Conservation (phyloP, 2,113 vertebrate species). For the Sapajus apella region DNA sequence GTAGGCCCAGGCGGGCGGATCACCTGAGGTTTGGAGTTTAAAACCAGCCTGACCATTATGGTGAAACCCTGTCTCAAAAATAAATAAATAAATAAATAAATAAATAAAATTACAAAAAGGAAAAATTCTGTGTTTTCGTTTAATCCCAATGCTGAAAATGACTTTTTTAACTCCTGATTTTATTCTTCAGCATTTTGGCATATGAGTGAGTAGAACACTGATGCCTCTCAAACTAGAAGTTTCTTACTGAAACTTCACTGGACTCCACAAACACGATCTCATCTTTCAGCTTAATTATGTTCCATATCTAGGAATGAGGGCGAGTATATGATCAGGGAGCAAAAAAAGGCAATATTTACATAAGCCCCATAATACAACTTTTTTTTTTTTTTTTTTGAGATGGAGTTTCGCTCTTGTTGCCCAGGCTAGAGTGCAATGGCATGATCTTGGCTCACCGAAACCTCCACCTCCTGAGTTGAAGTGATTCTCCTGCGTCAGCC, state of each 20-base stretch:
- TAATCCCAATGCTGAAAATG: not conserved
- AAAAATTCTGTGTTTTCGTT: not conserved
- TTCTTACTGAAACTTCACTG: constrained; percentile 44
- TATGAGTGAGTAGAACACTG: not conserved
- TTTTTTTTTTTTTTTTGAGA: too few species aligned
- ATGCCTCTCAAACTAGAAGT: constrained; percentile 24
- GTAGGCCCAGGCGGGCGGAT: too few species aligned
- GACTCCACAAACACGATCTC: constrained; percentile 55
- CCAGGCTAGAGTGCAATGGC: too few species aligned
- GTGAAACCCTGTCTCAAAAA: too few species aligned
- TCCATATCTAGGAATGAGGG: constrained; percentile 66
- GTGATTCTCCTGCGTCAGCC: too few species aligned
- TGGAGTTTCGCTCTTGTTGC: too few species aligned
- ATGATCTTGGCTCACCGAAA: too few species aligned
- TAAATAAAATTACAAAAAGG: not conserved
- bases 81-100: too few species aligned
- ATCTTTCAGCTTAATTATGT: constrained; percentile 50
- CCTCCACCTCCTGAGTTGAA: too few species aligned
- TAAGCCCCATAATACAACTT: constrained; percentile 27
- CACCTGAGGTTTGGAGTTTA: too few species aligned
- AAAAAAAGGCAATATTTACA: constrained; percentile 71
- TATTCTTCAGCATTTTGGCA: not conserved
- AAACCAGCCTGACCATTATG: too few species aligned
- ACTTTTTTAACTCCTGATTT: constrained; percentile 33
- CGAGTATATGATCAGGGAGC: constrained; percentile 60